Evolutionary conservation across 1,140 invertebrate species (phyloP).

Genomic region (Eumaeus atala): DNA sequence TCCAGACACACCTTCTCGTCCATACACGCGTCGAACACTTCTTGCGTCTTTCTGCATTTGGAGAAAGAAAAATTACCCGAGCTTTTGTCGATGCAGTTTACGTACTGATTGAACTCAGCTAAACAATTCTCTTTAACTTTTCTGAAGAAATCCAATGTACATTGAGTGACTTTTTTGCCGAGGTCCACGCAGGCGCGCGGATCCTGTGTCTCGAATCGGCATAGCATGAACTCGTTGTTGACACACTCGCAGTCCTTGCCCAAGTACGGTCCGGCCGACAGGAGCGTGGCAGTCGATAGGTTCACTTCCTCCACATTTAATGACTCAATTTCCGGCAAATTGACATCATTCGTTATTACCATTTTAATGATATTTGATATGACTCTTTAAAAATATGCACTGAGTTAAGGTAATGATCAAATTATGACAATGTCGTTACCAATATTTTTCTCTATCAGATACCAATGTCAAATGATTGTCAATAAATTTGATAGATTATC

Average conservation of each 20-base stretch:
- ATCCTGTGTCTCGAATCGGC: slow-evolving; percentile 87
- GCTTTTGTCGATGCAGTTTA: slow-evolving; percentile 90
- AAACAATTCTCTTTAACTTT: slow-evolving; percentile 89
- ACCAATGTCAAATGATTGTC: too few relatives aligned
- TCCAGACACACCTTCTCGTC: slow-evolving; percentile 87
- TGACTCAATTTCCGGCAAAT: slow-evolving; percentile 86
- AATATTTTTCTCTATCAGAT: too few relatives aligned
- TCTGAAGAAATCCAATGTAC: slow-evolving; percentile 90
- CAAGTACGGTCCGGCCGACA: slow-evolving; percentile 89
- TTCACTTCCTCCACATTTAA: slow-evolving; percentile 89
- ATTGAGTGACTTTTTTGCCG: slow-evolving; percentile 93
- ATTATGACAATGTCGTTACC: too few relatives aligned
- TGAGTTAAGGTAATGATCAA: too few relatives aligned
- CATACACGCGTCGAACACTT: slow-evolving; percentile 89
- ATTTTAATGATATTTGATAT: slow-evolving; percentile 54
- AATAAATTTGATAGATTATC: too few relatives aligned
- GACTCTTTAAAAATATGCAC: too few relatives aligned
- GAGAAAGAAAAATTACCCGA: slow-evolving; percentile 78
- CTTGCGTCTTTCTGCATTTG: slow-evolving; percentile 89
- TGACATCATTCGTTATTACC: slow-evolving; percentile 80
- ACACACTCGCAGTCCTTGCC: slow-evolving; percentile 91
- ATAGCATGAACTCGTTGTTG: slow-evolving; percentile 97
- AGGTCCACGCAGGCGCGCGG: slow-evolving; percentile 90
- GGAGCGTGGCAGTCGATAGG: slow-evolving; percentile 84
- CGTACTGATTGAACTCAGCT: slow-evolving; percentile 90